Evolutionary conservation across 2,888 invertebrate species (phyloP), one percentile per base, ranked within the genome.

Genomic region (Coleophora flavipennella): DNA sequence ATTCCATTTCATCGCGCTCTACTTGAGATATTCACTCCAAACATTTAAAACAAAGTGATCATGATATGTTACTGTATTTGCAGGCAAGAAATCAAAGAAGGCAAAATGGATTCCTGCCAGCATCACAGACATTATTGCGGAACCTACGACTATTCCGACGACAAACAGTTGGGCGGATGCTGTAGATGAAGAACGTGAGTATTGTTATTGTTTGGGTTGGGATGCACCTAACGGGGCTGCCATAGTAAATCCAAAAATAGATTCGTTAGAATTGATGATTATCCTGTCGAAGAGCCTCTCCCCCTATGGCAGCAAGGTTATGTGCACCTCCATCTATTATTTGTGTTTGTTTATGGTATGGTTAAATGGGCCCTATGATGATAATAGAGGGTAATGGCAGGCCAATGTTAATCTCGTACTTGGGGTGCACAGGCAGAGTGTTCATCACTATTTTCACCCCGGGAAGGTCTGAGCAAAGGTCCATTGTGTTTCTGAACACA

Each of bases 51-150:
- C 49, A 49, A 49, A 47, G 27, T 32, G 29, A 11, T 33, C n/a
- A n/a, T 33, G 25, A 7, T 25, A 28, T 34, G 25, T 10, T 20
- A 40, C 46, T 39, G 46, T 53, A 57, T 49, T 67, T 72, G 43
- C 86, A 93, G 92, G 89, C 80, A 95, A 92, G 88, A 95, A 92
- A 87, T 90, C 87, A 73, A 94, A 92, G 87, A 96, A 93, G 87
- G 87, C 88, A 77, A 95, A 94, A 87, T 93, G 93, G 71, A 92
- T 91, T 70, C 92, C 92, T 49, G 79, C 95, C 62, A 89, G 90
- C 56, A 86, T 96, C 62, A 93, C 90, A 71, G 91, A 92, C 61
- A 95, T 96, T 72, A 85, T 96, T 55, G 90, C 91, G 47, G 91
- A 91, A 64, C 87, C 89, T 41, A 89, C 89, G 39, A 85, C 88